A percentile compares a stretch with the other conserved stretches of the same genome.
Evolutionary conservation across 2,113 vertebrate genomes (phyloP).

Genomic region (Proteles cristata): DNA sequence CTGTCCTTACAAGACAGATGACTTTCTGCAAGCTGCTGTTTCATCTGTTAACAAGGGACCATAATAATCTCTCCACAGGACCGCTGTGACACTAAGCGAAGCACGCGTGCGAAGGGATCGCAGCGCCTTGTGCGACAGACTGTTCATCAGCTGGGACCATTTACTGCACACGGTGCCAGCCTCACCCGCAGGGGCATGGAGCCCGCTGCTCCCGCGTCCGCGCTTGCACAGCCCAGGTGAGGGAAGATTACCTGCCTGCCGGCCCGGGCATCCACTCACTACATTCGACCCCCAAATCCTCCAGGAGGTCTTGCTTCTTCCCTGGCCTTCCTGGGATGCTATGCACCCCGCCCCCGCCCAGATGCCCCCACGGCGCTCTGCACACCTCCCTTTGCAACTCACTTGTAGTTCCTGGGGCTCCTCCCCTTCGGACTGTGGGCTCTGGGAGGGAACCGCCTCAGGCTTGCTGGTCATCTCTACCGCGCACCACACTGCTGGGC

Average conservation of each 20-base stretch:
- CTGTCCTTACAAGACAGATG: background rate
- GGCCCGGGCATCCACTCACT: background rate
- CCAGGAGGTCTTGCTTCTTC: background rate
- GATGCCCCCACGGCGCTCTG: background rate
- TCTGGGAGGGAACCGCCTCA: background rate
- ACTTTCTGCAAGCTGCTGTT: background rate
- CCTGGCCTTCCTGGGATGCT: background rate
- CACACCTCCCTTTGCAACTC: background rate
- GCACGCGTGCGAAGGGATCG: background rate
- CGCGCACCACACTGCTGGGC: too few species aligned
- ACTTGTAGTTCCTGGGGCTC: background rate
- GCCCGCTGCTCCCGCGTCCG: background rate
- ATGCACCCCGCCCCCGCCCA: background rate
- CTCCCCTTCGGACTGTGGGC: background rate
- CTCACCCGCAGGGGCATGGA: background rate
- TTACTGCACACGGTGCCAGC: background rate
- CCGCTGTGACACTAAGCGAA: background rate
- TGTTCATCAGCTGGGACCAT: background rate
- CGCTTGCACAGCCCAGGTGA: background rate
- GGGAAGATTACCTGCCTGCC: background rate
- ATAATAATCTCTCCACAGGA: background rate
- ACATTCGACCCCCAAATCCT: background rate
- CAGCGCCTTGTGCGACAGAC: background rate
- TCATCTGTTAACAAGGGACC: background rate
- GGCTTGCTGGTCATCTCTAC: background rate